Evolutionary conservation across 2,113 vertebrate genomes (phyloP).

Genomic region (Corydoras maculifer): DNA sequence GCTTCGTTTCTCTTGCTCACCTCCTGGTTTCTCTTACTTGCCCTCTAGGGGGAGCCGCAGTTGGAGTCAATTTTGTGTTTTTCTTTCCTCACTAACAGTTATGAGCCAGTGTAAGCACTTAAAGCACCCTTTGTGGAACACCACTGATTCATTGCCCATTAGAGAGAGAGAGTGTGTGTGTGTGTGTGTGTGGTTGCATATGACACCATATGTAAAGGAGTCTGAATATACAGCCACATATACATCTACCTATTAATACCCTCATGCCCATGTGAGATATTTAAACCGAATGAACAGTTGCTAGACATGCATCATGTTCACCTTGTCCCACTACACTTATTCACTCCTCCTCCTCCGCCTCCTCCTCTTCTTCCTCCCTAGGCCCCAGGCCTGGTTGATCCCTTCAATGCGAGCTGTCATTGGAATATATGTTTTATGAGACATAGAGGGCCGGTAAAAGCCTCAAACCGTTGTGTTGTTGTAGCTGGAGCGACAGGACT

Average conservation of each 20-base stretch:
- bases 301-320: conserved; percentile 62
- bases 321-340: conserved; percentile 53
- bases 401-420: conserved; percentile 52
- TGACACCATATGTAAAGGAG: not conserved
- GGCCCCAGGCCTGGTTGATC: no score
- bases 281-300: conserved; percentile 53
- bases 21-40: conserved; percentile 39
- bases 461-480: conserved; percentile 59
- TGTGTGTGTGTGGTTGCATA: not conserved
- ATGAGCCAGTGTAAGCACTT: conserved; percentile 50
- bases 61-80: conserved; percentile 45
- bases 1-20: conserved; percentile 57
- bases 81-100: conserved; percentile 41
- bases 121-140: conserved; percentile 52
- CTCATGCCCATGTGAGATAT: conserved; percentile 11
- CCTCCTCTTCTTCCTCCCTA: conserved; percentile 37
- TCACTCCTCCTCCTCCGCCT: conserved; percentile 43
- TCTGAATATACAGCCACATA: not conserved
- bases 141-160: conserved; percentile 56
- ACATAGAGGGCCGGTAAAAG: conserved; percentile 65
- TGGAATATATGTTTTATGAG: conserved; percentile 70
- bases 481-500: conserved; percentile 64
- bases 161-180: conserved; percentile 2
- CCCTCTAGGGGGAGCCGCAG: conserved; percentile 62
- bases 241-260: conserved; percentile 27